Conservation (phyloP, 2,888 invertebrate genomes). For the Troides helena region DNA sequence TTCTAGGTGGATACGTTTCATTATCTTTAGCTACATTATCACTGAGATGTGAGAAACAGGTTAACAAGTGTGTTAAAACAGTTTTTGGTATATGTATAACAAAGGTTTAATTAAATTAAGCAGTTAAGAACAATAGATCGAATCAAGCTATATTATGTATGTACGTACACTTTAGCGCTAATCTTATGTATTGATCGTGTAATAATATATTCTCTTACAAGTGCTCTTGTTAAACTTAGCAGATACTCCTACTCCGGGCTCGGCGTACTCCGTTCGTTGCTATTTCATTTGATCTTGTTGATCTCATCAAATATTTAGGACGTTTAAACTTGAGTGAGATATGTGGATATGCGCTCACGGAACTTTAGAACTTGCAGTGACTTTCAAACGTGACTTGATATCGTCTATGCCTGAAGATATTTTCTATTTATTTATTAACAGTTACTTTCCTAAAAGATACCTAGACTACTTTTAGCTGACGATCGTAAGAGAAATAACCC, state of each 20-base stretch:
- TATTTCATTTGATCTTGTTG: slow-evolving; percentile 73
- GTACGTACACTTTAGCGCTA: slow-evolving; percentile 29
- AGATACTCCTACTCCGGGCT: slow-evolving; percentile 52
- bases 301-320: slow-evolving; percentile 75
- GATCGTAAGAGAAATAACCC: not conserved
- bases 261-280: slow-evolving; percentile 57
- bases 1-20: too few relatives aligned
- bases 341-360: slow-evolving; percentile 45
- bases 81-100: not conserved
- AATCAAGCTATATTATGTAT: slow-evolving; percentile 31
- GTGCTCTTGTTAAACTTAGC: slow-evolving; percentile 70
- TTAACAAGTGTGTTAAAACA: too few relatives aligned
- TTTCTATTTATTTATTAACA: slow-evolving; percentile 39
- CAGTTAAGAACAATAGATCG: slow-evolving; percentile 6
- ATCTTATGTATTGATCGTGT: slow-evolving; percentile 55
- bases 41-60: too few relatives aligned
- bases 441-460: not conserved
- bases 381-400: slow-evolving; percentile 52
- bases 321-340: slow-evolving; percentile 70
- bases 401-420: slow-evolving; percentile 35
- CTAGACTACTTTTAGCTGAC: not conserved
- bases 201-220: slow-evolving; percentile 70
- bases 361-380: slow-evolving; percentile 46
- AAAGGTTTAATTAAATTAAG: slow-evolving; percentile 1
- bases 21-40: too few relatives aligned